Conservation (phyloP, 2,113 vertebrate genomes). For the Fukomys damarensis region DNA sequence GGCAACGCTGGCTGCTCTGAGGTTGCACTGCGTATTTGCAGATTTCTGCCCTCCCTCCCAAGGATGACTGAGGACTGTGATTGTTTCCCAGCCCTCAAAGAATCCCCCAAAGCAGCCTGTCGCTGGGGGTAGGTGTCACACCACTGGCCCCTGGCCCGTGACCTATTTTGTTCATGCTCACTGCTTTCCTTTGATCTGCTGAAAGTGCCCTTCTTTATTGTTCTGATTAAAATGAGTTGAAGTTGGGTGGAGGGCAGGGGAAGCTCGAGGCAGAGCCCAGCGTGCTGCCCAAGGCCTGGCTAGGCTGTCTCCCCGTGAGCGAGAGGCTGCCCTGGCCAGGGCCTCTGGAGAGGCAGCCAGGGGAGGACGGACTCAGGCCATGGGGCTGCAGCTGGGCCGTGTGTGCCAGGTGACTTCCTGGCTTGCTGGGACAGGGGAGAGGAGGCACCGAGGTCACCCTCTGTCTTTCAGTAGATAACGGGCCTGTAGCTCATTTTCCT, state of each 20-base stretch:
- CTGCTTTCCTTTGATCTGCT: conserved; percentile 54
- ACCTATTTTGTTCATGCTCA: conserved; percentile 21
- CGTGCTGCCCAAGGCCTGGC: background rate
- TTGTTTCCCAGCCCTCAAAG: background rate
- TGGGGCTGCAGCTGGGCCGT: background rate
- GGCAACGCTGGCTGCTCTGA: background rate
- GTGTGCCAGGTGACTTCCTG: background rate
- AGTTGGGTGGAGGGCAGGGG: background rate
- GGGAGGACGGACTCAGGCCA: background rate
- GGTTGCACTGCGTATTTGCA: background rate
- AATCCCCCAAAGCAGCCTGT: background rate
- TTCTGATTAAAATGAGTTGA: conserved; percentile 55
- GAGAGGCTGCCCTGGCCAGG: background rate
- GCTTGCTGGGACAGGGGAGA: background rate
- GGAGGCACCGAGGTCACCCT: background rate
- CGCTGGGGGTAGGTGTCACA: background rate
- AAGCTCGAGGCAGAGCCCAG: background rate
- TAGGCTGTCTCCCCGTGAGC: background rate
- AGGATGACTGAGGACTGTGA: background rate
- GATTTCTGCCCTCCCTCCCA: background rate
- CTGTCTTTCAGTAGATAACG: background rate
- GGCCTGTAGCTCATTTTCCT: background rate
- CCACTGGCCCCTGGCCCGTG: background rate
- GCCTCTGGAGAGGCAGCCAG: background rate
- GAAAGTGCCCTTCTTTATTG: conserved; percentile 49